Evolutionary conservation across 1,140 invertebrate species (phyloP).

Genomic region (Zaprionus lachaisei): DNA sequence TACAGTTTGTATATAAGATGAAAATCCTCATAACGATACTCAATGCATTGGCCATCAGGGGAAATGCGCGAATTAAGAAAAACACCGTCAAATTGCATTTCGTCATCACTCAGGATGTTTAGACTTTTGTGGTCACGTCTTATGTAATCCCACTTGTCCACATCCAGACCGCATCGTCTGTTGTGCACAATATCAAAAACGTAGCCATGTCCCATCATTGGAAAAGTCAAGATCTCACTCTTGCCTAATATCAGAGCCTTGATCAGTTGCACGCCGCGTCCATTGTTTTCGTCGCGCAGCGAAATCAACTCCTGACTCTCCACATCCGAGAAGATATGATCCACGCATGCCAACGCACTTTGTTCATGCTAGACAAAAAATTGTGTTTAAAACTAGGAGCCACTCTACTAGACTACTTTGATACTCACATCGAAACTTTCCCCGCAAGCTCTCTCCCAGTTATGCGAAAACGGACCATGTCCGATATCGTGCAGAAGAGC

Average conservation of each 20-base stretch:
- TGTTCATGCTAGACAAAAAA: slow-evolving; percentile 58
- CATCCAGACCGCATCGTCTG: slow-evolving; percentile 88
- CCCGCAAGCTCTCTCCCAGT: slow-evolving; percentile 85
- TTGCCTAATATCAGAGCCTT: slow-evolving; percentile 71
- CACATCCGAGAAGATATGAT: slow-evolving; percentile 60
- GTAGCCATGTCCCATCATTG: slow-evolving; percentile 59
- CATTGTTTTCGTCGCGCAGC: slow-evolving; percentile 59
- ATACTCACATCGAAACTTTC: slow-evolving; percentile 61
- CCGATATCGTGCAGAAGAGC: slow-evolving; percentile 90
- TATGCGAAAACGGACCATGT: slow-evolving; percentile 89
- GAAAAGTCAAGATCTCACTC: slow-evolving; percentile 46
- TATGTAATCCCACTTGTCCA: slow-evolving; percentile 91
- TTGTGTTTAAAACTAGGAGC: neutral
- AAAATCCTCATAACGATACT: slow-evolving; percentile 75
- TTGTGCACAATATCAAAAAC: slow-evolving; percentile 87
- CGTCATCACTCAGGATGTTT: slow-evolving; percentile 38
- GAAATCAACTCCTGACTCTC: slow-evolving; percentile 34
- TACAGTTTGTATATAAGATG: slow-evolving; percentile 68
- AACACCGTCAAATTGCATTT: slow-evolving; percentile 67
- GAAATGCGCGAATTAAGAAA: slow-evolving; percentile 64
- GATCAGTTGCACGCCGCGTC: slow-evolving; percentile 67
- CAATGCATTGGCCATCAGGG: slow-evolving; percentile 65
- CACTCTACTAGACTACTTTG: neutral
- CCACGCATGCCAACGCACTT: slow-evolving; percentile 58
- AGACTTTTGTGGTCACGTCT: slow-evolving; percentile 86